Evolutionary conservation across 2,888 invertebrate species (phyloP).

Genomic region (Drosophila stalkeri): DNA sequence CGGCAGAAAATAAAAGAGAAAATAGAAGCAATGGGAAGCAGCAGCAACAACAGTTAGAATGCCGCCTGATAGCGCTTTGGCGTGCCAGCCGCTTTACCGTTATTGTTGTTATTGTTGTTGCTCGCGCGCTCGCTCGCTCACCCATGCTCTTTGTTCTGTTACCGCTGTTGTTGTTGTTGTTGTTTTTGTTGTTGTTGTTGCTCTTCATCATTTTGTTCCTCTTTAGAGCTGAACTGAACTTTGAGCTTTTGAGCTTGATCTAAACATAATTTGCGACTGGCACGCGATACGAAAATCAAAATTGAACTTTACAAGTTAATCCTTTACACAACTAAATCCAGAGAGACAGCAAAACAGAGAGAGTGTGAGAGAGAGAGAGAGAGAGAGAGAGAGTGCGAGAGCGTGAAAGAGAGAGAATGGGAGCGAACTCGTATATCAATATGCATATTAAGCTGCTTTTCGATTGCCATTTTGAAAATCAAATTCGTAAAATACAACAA

Average conservation of each 20-base stretch:
- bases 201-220: constrained; percentile 16
- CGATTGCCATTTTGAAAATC: constrained; percentile 36
- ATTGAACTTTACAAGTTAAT: constrained; percentile 79
- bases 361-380: not conserved
- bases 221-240: constrained; percentile 43
- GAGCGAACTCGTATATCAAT: constrained; percentile 2
- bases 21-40: constrained; percentile 2
- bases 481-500: constrained; percentile 23
- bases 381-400: not conserved
- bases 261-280: constrained; percentile 66
- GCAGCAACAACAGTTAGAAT: constrained; percentile 44
- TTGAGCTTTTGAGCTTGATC: constrained; percentile 65
- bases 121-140: constrained; percentile 6
- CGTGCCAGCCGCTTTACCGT: constrained; percentile 34
- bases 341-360: constrained; percentile 5
- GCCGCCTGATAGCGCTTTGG: constrained; percentile 62
- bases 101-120: constrained; percentile 5
- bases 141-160: not conserved
- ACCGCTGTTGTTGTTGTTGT: constrained; percentile 15
- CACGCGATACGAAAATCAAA: constrained; percentile 78
- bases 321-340: constrained; percentile 57
- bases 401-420: not conserved
- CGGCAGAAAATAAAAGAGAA: constrained; percentile 12
- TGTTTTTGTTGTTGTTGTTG: constrained; percentile 15
- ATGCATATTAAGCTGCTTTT: constrained; percentile 7